Percentiles rank a stretch among this genome's conserved stretches.
phyloP scores from a whole-genome alignment of 2,888 invertebrate species.

The Branchinecta sandiegonensis region DNA sequence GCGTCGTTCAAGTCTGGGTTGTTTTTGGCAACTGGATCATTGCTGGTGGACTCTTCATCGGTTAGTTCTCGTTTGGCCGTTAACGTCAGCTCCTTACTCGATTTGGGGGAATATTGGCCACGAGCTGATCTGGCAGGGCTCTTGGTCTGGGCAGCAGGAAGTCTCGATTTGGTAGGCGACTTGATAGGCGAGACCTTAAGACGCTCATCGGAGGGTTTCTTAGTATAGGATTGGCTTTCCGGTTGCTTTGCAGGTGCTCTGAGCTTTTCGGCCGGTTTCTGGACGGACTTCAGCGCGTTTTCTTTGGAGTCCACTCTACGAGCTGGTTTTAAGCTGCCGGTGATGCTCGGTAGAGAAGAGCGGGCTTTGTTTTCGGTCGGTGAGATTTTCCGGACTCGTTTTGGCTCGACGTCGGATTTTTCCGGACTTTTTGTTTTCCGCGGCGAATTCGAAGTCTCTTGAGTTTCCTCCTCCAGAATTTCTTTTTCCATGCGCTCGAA shows the following conservation, averaged over 20 bases:
- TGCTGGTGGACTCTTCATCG: neutral
- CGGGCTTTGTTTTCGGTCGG: neutral
- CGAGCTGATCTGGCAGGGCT: conserved; percentile 8
- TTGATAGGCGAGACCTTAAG: neutral
- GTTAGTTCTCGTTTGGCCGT: neutral
- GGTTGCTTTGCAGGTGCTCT: conserved; percentile 11
- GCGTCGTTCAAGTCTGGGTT: neutral
- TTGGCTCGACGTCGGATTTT: conserved; percentile 3
- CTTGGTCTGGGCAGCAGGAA: conserved; percentile 2
- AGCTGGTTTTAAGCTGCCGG: conserved; percentile 4
- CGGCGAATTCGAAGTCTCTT: conserved; percentile 22
- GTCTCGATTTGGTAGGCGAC: conserved; percentile 17
- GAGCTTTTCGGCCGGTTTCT: neutral
- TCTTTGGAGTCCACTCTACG: neutral
- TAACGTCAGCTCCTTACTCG: neutral
- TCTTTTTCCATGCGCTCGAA: conserved; percentile 25
- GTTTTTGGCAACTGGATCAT: neutral
- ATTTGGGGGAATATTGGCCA: neutral
- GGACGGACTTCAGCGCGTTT: neutral
- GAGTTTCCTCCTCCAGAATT: conserved; percentile 25
- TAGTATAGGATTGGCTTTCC: neutral
- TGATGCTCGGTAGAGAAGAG: neutral
- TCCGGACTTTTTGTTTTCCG: conserved; percentile 3
- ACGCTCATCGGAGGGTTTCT: neutral
- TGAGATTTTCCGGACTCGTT: neutral